phyloP scores from a whole-genome alignment of 2,888 invertebrate species.

The Aphidoletes aphidimyza region DNA sequence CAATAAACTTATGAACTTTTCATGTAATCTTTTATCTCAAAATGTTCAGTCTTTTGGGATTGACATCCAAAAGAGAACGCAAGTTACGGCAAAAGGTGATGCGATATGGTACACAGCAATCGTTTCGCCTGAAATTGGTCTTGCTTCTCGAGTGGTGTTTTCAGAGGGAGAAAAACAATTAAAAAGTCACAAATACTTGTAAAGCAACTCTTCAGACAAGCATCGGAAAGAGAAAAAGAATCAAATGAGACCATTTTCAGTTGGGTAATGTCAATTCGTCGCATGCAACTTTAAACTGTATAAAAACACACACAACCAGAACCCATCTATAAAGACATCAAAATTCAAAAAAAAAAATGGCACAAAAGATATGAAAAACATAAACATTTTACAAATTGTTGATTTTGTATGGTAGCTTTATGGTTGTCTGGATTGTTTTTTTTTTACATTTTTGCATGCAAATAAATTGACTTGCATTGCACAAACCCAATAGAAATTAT shows the following conservation, averaged over 20 bases:
- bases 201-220: not conserved
- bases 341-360: not conserved
- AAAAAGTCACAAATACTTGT: not conserved
- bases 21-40: too few relatives aligned
- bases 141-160: not conserved
- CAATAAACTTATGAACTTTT: too few relatives aligned
- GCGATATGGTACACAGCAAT: too few relatives aligned
- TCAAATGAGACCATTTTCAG: not conserved
- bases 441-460: not conserved
- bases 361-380: not conserved
- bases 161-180: not conserved
- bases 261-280: not conserved
- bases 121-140: too few relatives aligned
- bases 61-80: too few relatives aligned
- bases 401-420: not conserved
- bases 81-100: too few relatives aligned
- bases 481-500: not conserved
- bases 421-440: not conserved
- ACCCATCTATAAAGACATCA: not conserved
- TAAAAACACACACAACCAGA: not conserved
- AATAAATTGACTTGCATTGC: not conserved
- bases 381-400: not conserved
- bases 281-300: not conserved
- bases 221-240: not conserved
- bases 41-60: too few relatives aligned